A percentile compares a stretch with the other conserved stretches of the same genome.
phyloP scores from a whole-genome alignment of 2,113 vertebrate genomes.

The Pelecanus crispus region DNA sequence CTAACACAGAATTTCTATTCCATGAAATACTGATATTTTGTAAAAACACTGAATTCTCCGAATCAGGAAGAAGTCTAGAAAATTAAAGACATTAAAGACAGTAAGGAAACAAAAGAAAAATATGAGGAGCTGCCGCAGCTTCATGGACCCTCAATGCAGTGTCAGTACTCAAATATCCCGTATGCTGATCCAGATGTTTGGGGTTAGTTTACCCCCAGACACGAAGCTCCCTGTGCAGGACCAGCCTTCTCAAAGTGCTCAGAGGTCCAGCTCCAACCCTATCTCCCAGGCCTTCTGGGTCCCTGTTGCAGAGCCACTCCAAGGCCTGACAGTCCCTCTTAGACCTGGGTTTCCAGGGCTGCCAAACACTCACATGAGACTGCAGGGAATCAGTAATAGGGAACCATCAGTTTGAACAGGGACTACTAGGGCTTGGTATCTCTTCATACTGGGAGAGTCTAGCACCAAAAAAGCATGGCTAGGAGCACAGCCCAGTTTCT shows the following conservation, averaged over 20 bases:
- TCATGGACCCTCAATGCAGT: not conserved
- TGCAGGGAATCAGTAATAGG: too few species aligned
- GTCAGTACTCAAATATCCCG: not conserved
- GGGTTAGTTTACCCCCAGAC: not conserved
- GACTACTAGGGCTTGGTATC: not conserved
- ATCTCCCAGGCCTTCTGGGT: not conserved
- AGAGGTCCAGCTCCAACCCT: not conserved
- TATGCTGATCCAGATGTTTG: too few species aligned
- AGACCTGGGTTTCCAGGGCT: not conserved
- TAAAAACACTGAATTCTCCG: not conserved
- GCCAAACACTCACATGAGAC: not conserved
- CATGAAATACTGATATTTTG: not conserved
- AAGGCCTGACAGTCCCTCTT: not conserved
- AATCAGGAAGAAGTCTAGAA: not conserved
- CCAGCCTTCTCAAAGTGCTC: not conserved
- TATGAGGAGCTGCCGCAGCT: not conserved
- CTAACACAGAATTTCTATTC: not conserved
- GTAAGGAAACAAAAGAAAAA: not conserved
- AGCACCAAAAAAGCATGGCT: fast-evolving
- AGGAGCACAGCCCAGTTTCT: not conserved
- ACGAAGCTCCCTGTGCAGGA: not conserved
- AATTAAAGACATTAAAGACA: not conserved
- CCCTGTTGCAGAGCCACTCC: not conserved
- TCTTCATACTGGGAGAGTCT: not conserved
- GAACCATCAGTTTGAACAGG: not conserved